These are phyloP conservation scores for Nematostella vectensis DNA, from an alignment of 92 coral and sea anemone species.

Conservation along the genomic window DNA sequence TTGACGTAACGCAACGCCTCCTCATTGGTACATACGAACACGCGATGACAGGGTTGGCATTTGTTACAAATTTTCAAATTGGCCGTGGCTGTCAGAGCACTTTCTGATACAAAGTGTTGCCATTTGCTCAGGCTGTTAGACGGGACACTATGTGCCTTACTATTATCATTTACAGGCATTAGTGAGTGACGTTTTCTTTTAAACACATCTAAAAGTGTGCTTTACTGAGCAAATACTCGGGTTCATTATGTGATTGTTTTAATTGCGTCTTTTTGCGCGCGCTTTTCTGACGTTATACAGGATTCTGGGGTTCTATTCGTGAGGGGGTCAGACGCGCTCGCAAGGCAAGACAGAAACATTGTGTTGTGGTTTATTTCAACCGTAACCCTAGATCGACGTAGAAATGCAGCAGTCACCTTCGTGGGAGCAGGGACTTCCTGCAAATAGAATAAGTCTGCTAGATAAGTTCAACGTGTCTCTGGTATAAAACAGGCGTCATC, in stretches of 20 bases:
- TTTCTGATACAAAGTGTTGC: conserved; percentile 98
- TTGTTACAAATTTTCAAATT: conserved; percentile 99
- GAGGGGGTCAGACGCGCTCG: conserved; percentile 22
- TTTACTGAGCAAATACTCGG: conserved; percentile 97
- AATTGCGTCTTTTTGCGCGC: conserved; percentile 57
- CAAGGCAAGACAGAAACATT: conserved; percentile 1
- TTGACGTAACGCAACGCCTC: conserved; percentile 95
- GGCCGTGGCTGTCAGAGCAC: conserved; percentile 99
- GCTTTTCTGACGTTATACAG: no score
- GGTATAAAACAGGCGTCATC: conserved; percentile 72
- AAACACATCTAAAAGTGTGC: conserved; percentile 93
- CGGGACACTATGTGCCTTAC: conserved; percentile 96
- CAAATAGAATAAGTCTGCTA: conserved; percentile 75
- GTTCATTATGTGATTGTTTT: conserved; percentile 97
- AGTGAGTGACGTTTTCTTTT: conserved; percentile 96
- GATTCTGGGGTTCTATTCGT: conserved; percentile 8
- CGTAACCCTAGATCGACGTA: conserved; percentile 63
- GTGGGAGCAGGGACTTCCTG: conserved; percentile 93
- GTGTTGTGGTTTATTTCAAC: conserved; percentile 59
- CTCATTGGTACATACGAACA: conserved; percentile 96
- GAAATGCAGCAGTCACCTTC: conserved; percentile 71
- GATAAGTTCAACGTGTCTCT: conserved; percentile 68
- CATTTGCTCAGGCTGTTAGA: conserved; percentile 99
- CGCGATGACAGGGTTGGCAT: conserved; percentile 99
- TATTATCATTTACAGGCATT: conserved; percentile 92